Conservation (phyloP, 2,888 invertebrate genomes). For the Caenorhabditis panamensis region DNA sequence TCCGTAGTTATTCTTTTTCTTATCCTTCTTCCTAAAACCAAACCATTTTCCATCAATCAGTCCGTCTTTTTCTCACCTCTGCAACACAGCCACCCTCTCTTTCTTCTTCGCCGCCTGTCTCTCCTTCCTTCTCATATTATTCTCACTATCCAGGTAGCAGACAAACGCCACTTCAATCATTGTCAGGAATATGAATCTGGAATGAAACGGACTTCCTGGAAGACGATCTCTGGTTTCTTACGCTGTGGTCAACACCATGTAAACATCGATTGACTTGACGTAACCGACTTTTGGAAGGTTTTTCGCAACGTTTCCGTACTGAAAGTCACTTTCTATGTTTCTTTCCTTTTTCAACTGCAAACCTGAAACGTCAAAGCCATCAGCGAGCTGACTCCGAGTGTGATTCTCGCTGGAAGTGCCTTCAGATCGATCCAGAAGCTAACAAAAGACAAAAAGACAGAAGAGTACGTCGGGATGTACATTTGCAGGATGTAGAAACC, state of each 20-base stretch:
- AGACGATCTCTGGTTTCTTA: slow-evolving; percentile 15
- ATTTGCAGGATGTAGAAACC: slow-evolving; percentile 80
- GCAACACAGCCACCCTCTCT: slow-evolving; percentile 62
- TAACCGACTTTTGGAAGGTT: slow-evolving; percentile 78
- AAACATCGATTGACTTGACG: slow-evolving; percentile 79
- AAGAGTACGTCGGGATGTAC: slow-evolving; percentile 79
- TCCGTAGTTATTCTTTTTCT: slow-evolving; percentile 64
- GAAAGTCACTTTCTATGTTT: no score
- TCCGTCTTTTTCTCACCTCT: no score
- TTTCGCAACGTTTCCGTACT: slow-evolving; percentile 79
- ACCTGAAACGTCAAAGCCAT: slow-evolving; percentile 79
- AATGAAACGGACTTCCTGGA: slow-evolving; percentile 13
- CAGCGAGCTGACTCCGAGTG: slow-evolving; percentile 75
- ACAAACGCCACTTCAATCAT: slow-evolving; percentile 79
- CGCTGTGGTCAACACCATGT: slow-evolving; percentile 77
- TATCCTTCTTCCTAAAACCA: slow-evolving; percentile 53
- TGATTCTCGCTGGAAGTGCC: slow-evolving; percentile 77
- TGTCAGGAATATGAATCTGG: slow-evolving; percentile 76
- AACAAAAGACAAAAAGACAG: slow-evolving; percentile 76
- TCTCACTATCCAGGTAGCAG: slow-evolving; percentile 74
- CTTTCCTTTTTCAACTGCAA: no score
- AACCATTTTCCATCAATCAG: no score
- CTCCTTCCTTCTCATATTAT: slow-evolving; percentile 63
- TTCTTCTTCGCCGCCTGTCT: slow-evolving; percentile 65
- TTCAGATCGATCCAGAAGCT: slow-evolving; percentile 79